Evolutionary conservation across 2,113 vertebrate genomes (phyloP).

Genomic region (Cyanoliseus patagonus): DNA sequence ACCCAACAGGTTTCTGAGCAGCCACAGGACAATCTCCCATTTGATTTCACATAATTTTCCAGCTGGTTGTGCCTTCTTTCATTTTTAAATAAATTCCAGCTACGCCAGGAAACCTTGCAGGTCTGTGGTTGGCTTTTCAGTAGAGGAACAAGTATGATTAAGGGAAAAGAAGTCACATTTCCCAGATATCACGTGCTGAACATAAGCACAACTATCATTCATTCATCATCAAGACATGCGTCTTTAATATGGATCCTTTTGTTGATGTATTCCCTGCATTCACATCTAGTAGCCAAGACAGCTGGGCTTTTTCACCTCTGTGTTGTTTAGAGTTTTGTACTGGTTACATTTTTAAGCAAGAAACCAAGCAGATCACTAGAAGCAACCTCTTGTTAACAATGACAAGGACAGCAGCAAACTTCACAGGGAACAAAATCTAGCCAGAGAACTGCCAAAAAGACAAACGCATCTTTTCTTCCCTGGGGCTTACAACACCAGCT

Average conservation of each 20-base stretch:
- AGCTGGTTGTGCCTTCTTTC: not conserved
- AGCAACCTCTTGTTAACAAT: rapidly evolving
- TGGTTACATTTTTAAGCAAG: not conserved
- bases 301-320: not conserved
- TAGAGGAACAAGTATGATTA: not conserved
- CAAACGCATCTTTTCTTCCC: not conserved
- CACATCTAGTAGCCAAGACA: not conserved
- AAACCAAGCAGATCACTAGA: not conserved
- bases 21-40: not conserved
- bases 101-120: not conserved
- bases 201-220: not conserved
- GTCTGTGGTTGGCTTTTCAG: not conserved
- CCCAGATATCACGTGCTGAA: rapidly evolving
- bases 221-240: not conserved
- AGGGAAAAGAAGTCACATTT: not conserved
- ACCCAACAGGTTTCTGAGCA: not conserved
- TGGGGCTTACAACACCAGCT: not conserved
- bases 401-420: not conserved
- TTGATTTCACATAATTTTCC: not conserved
- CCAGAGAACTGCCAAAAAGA: not conserved
- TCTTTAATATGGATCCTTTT: not conserved
- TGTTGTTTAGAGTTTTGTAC: not conserved
- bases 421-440: not conserved
- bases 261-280: not conserved
- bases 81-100: not conserved